Evolutionary conservation across 2,113 vertebrate species (phyloP).

Genomic region (Steatornis caripensis): DNA sequence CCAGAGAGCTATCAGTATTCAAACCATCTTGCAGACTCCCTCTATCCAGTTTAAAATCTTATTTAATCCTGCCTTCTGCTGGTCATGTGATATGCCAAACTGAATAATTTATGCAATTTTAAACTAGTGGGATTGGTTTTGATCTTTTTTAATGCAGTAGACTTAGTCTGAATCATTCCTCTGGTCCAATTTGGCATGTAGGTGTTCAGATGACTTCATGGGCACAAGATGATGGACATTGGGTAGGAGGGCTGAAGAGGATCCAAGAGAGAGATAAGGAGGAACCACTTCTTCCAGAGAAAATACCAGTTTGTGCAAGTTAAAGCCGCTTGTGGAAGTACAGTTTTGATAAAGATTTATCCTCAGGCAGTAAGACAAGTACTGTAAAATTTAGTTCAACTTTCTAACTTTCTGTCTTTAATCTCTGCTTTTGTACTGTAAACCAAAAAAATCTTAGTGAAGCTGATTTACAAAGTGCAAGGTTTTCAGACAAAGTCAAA

Average conservation of each 20-base stretch:
- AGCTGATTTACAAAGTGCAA: neutral
- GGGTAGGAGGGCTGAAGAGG: neutral
- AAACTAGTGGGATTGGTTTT: neutral
- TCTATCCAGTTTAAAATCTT: neutral
- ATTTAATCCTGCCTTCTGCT: neutral
- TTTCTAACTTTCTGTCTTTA: neutral
- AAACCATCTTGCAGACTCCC: neutral
- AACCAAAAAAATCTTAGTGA: neutral
- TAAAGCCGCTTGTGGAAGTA: neutral
- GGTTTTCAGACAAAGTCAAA: neutral
- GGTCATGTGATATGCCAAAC: neutral
- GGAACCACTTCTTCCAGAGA: neutral
- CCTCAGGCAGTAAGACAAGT: neutral
- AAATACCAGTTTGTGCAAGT: neutral
- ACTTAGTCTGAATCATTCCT: neutral
- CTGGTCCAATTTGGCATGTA: neutral
- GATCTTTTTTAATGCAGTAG: neutral
- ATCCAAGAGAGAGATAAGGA: neutral
- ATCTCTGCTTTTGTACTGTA: neutral
- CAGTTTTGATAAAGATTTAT: neutral
- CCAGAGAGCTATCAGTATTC: neutral
- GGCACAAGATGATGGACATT: neutral
- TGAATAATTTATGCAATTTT: neutral
- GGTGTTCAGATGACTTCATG: fast-evolving
- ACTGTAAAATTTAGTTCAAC: neutral